Conservation (phyloP, 2,888 invertebrate genomes). For the Drosophila prolongata region DNA sequence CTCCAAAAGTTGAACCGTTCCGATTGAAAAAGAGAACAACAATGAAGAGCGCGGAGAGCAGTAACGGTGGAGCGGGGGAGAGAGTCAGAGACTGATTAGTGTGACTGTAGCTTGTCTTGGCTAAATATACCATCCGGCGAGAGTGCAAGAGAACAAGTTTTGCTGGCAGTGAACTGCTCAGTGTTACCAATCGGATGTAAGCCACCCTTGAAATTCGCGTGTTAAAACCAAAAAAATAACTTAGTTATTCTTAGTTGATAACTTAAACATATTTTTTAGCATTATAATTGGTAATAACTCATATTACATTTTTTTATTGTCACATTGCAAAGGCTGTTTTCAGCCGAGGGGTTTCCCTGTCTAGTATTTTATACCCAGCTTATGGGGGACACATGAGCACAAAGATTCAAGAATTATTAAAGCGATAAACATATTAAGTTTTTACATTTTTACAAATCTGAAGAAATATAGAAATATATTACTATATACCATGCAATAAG, state of each 20-base stretch:
- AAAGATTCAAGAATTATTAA: too few relatives aligned
- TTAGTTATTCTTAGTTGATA: not conserved
- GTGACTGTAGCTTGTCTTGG: not conserved
- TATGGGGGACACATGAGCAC: too few relatives aligned
- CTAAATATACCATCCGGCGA: not conserved
- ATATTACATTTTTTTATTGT: not conserved
- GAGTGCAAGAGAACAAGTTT: slow-evolving; percentile 7
- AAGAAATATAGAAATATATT: too few relatives aligned
- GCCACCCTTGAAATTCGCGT: not conserved
- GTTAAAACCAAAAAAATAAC: not conserved
- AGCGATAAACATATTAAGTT: too few relatives aligned
- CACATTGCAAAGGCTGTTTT: not conserved
- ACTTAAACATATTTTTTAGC: not conserved
- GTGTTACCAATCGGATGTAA: slow-evolving; percentile 1
- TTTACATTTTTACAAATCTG: too few relatives aligned
- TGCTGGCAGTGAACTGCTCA: not conserved
- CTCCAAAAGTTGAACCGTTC: slow-evolving; percentile 1
- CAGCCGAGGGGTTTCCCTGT: not conserved
- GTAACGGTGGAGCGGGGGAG: slow-evolving; percentile 1
- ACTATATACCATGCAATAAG: too few relatives aligned
- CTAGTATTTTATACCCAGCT: too few relatives aligned
- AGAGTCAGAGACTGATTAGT: not conserved
- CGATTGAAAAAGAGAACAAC: slow-evolving; percentile 5
- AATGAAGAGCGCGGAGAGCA: slow-evolving; percentile 1
- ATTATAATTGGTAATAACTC: too few relatives aligned